Evolutionary conservation across 1,140 invertebrate genomes (phyloP).

Genomic region (Melanaphis sacchari): DNA sequence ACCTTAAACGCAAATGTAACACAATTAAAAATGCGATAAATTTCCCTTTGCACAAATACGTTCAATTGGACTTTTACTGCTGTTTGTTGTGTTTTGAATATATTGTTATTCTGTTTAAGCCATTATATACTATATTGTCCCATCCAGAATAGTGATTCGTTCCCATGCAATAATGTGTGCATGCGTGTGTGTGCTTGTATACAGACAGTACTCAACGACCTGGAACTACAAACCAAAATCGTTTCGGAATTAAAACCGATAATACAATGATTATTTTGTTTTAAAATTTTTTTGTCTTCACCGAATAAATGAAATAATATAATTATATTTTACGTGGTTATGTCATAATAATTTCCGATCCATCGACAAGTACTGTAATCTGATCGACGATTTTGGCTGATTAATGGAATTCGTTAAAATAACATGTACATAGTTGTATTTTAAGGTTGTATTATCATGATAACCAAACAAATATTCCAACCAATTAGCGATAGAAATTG

Average conservation of each 20-base stretch:
- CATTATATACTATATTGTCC: background rate
- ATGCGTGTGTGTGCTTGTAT: background rate
- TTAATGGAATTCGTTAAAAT: background rate
- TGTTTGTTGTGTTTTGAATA: conserved; percentile 16
- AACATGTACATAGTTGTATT: background rate
- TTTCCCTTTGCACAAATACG: background rate
- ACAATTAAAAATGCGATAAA: conserved; percentile 21
- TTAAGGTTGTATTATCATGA: no score
- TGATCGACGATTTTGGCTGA: no score
- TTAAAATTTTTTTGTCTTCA: background rate
- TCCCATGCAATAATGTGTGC: background rate
- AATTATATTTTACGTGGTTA: background rate
- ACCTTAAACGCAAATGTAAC: background rate
- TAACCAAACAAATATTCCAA: no score
- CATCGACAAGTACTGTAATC: background rate
- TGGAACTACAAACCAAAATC: background rate
- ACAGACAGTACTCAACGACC: background rate
- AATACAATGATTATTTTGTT: background rate
- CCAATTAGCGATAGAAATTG: no score
- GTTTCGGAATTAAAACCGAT: background rate
- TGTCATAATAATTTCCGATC: background rate
- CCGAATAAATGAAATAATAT: background rate
- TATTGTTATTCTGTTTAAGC: conserved; percentile 16
- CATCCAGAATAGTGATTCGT: background rate
- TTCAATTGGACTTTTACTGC: background rate